Base-by-base conservation (phyloP, 92 coral and sea anemone genomes). In the Epizoanthus ramosus region DNA sequence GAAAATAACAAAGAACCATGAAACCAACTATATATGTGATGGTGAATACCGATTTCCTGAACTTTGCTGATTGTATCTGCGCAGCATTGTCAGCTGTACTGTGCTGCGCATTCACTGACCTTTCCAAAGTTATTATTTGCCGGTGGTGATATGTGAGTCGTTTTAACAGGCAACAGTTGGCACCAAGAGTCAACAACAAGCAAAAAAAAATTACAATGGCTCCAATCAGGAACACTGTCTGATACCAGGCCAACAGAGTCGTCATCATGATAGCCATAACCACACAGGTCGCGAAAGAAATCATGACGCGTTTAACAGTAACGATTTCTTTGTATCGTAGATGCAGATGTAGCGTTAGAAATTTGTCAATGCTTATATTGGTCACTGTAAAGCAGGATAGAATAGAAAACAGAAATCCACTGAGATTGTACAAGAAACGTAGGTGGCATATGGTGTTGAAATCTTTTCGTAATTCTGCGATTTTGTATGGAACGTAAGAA, bases 311-410 rank as follows among this genome's bases (percentile, higher is more conserved):
- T n/a, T 28, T 75, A 33, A 75, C 81, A 2, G 92, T 89, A 21
- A 89, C 89, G 23, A 89, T 57, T 8, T 53, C 60, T 67, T 57
- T 85, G 89, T 89, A 89, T 63, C 89, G 88, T 80, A 89, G 41
- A 81, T 89, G 92, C n/a, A 89, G 80, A 37, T 89, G 77, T 67
- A 89, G 79, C 81, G 92, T 89, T 33, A 89, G 84, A 31, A 70
- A 89, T 28, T 86, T 85, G 79, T 89, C 92, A 8, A 89, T 57
- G 15, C 86, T 89, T 66, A 89, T 80, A 6, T 60, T 8, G 6
- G 88, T 89, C 79, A 80, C 84, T 13, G 76, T 80, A 3, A 89
- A 39, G 43, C 86, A 89, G 4, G 92, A 89, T 86, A 85, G 53
- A 14, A 87, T 86, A 5, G 92, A 71, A 53, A 80, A 59, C 16